These are phyloP conservation scores for Aphodius sticticus DNA, from an alignment of 2,888 invertebrate species.

Conservation along the genomic window DNA sequence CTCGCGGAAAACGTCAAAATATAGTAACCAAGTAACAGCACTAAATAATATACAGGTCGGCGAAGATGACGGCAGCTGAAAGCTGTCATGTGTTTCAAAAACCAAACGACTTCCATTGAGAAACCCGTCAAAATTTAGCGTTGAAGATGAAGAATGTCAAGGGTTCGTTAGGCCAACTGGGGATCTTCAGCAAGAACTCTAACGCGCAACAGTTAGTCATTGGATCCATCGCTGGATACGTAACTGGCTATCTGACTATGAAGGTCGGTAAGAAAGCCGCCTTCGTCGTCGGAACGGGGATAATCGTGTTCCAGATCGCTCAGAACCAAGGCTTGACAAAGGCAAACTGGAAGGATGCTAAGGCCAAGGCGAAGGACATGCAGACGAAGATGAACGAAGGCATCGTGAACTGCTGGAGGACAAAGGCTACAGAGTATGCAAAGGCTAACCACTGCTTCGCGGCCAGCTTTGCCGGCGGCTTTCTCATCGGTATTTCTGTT, in stretches of 20 bases:
- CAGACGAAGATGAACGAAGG: constrained; percentile 72
- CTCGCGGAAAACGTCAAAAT: background rate
- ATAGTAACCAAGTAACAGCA: background rate
- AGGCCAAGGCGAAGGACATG: constrained; percentile 77
- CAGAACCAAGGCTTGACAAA: constrained; percentile 86
- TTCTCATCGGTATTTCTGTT: constrained; percentile 26
- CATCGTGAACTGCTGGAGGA: constrained; percentile 64
- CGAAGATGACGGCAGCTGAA: background rate
- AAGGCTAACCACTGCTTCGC: constrained; percentile 31
- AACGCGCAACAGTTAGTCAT: constrained; percentile 28
- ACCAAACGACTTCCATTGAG: background rate
- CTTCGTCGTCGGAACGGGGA: constrained; percentile 83
- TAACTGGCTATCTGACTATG: constrained; percentile 78
- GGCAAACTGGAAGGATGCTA: constrained; percentile 85
- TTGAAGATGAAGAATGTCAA: constrained; percentile 35
- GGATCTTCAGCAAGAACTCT: constrained; percentile 26
- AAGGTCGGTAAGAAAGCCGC: constrained; percentile 89
- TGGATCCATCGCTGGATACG: constrained; percentile 47
- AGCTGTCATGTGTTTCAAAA: background rate
- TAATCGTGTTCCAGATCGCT: constrained; percentile 83
- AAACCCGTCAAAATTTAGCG: constrained; percentile 26
- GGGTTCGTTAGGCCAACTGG: constrained; percentile 25
- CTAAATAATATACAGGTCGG: background rate
- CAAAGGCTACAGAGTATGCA: constrained; percentile 27
- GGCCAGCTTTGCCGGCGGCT: constrained; percentile 35